Evolutionary conservation across 2,113 vertebrate species (phyloP).

Genomic region (Boulengeromyrus knoepffleri): DNA sequence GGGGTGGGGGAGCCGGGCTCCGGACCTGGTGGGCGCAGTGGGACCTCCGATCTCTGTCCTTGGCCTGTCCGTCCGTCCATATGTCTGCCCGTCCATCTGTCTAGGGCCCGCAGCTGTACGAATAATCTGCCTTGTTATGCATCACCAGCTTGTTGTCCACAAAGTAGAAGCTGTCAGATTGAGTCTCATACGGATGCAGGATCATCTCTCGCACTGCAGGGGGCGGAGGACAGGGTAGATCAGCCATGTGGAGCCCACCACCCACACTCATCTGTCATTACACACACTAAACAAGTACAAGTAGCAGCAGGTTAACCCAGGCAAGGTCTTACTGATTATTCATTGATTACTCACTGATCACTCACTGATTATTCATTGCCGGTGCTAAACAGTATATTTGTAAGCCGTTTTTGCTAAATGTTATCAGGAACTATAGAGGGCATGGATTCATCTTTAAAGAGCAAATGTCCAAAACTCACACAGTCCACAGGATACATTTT

Average conservation of each 20-base stretch:
- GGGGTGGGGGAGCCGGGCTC: neutral
- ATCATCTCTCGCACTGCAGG: constrained; percentile 89
- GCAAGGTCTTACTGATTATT: neutral
- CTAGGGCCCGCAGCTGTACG: constrained; percentile 86
- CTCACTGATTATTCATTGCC: neutral
- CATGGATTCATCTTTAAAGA: neutral
- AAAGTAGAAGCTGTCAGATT: constrained; percentile 99
- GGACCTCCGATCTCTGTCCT: constrained; percentile 16
- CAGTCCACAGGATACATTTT: neutral
- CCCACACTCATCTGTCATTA: neutral
- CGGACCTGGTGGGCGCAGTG: neutral
- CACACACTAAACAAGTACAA: neutral
- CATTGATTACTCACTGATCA: neutral
- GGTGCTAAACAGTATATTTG: neutral
- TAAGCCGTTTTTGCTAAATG: neutral
- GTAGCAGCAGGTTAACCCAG: neutral
- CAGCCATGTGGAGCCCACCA: neutral
- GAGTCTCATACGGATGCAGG: constrained; percentile 87
- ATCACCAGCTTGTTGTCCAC: constrained; percentile 97
- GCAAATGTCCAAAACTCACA: neutral
- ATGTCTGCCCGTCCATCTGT: constrained; percentile 8
- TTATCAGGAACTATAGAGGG: neutral
- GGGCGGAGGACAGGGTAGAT: constrained; percentile 12
- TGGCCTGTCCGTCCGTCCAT: neutral
- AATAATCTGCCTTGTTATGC: constrained; percentile 99